Percentiles rank a stretch among this genome's conserved stretches.
Conservation (phyloP, 2,797 vertebrate species). For the Varecia variegata region DNA sequence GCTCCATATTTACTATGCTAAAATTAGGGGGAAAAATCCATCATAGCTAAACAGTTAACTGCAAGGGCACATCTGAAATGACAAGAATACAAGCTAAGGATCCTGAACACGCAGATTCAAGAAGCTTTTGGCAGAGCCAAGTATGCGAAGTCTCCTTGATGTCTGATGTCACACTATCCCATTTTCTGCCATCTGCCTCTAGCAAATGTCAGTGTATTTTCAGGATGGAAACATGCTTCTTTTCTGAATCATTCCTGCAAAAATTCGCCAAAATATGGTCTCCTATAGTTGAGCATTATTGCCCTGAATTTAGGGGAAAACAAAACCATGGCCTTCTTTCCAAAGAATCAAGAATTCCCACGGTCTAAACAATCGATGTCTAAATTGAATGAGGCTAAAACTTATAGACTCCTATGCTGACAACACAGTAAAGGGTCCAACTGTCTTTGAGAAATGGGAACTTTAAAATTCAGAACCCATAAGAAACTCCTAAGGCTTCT, state of each 20-base stretch:
- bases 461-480: background rate
- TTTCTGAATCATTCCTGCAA: conserved; percentile 67
- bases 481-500: conserved; percentile 6
- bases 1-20: conserved; percentile 59
- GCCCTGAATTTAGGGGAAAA: background rate
- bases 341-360: conserved; percentile 23
- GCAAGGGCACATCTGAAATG: conserved; percentile 38
- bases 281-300: conserved; percentile 27
- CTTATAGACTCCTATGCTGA: background rate
- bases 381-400: background rate
- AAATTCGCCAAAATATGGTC: conserved; percentile 45
- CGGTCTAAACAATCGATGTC: background rate
- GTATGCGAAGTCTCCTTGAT: conserved; percentile 56
- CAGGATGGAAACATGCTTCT: conserved; percentile 55
- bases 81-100: conserved; percentile 49
- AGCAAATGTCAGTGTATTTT: conserved; percentile 70
- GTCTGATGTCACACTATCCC: conserved; percentile 41
- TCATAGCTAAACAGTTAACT: conserved; percentile 56
- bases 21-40: conserved; percentile 46
- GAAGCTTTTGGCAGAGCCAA: conserved; percentile 53
- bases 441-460: background rate
- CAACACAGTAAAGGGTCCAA: background rate
- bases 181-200: conserved; percentile 75
- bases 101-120: conserved; percentile 57
- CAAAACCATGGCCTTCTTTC: conserved; percentile 21